These are phyloP conservation scores for Phyllotreta cruciferae DNA, from an alignment of 2,888 invertebrate genomes.

Conservation along the genomic window DNA sequence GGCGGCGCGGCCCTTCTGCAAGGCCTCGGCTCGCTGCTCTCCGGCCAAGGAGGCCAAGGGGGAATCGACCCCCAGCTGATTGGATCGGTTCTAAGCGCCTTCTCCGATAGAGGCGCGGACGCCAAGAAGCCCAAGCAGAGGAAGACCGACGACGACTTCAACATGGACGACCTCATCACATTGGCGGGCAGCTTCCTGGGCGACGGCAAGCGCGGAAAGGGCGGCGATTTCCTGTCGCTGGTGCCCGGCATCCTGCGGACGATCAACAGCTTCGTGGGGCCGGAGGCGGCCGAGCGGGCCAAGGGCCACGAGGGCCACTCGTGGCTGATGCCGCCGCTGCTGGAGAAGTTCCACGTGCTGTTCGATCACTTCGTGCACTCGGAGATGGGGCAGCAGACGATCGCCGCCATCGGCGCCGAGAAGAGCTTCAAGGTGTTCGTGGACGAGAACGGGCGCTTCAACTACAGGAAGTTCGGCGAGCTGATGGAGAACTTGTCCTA, in stretches of 20 bases:
- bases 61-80: slow-evolving; percentile 67
- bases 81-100: slow-evolving; percentile 67
- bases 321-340: slow-evolving; percentile 74
- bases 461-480: slow-evolving; percentile 76
- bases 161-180: slow-evolving; percentile 37
- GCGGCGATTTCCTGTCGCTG: slow-evolving; percentile 59
- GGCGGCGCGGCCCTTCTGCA: slow-evolving; percentile 30
- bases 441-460: slow-evolving; percentile 73
- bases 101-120: slow-evolving; percentile 50
- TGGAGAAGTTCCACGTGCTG: slow-evolving; percentile 73
- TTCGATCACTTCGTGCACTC: slow-evolving; percentile 83
- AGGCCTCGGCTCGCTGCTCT: slow-evolving; percentile 38
- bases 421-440: slow-evolving; percentile 73
- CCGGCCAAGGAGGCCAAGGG: slow-evolving; percentile 46
- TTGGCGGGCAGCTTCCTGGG: slow-evolving; percentile 40
- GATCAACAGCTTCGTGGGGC: slow-evolving; percentile 66
- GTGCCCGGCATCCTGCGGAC: slow-evolving; percentile 74
- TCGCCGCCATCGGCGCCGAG: slow-evolving; percentile 76
- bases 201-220: slow-evolving; percentile 13
- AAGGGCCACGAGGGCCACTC: slow-evolving; percentile 74
- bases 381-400: slow-evolving; percentile 75
- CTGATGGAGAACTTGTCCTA: slow-evolving; percentile 82
- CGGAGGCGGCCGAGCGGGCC: slow-evolving; percentile 67
- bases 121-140: slow-evolving; percentile 2
- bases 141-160: slow-evolving; percentile 30